Conservation (phyloP, 2,888 invertebrate genomes). For the Erebia aethiops region DNA sequence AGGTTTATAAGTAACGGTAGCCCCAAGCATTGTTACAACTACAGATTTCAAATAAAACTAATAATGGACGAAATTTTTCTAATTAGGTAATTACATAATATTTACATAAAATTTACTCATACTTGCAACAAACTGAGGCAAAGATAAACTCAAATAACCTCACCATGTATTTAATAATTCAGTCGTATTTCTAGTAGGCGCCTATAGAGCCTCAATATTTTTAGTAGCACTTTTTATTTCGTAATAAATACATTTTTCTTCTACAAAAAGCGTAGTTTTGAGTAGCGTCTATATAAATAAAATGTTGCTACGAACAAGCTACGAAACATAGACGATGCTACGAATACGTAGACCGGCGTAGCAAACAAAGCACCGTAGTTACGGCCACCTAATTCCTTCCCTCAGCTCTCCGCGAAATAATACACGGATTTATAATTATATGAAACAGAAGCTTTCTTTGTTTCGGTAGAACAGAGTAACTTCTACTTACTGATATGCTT, state of each 20-base stretch:
- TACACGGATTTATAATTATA: slow-evolving; percentile 41
- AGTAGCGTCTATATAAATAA: slow-evolving; percentile 14
- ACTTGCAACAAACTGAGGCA: too few species aligned
- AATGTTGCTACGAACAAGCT: slow-evolving; percentile 18
- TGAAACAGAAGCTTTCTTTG: slow-evolving; percentile 39
- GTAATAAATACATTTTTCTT: background rate
- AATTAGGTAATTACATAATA: too few species aligned
- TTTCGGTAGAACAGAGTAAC: slow-evolving; percentile 38
- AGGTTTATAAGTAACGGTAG: too few species aligned
- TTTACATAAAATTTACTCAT: too few species aligned
- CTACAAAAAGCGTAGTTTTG: background rate
- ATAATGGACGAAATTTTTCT: too few species aligned
- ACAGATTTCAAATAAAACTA: too few species aligned
- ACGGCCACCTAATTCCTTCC: slow-evolving; percentile 39
- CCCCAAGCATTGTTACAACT: too few species aligned
- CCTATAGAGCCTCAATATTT: background rate
- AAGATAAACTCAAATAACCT: too few species aligned
- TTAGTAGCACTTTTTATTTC: background rate
- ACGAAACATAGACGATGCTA: slow-evolving; percentile 32
- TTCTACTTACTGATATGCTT: slow-evolving; percentile 38
- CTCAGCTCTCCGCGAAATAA: slow-evolving; percentile 37
- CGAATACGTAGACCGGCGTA: slow-evolving; percentile 36
- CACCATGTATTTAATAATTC: too few species aligned
- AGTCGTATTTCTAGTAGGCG: too few species aligned
- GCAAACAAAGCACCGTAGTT: slow-evolving; percentile 38